Base-by-base conservation (phyloP, 2,888 invertebrate genomes). In the Arctia plantaginis region DNA sequence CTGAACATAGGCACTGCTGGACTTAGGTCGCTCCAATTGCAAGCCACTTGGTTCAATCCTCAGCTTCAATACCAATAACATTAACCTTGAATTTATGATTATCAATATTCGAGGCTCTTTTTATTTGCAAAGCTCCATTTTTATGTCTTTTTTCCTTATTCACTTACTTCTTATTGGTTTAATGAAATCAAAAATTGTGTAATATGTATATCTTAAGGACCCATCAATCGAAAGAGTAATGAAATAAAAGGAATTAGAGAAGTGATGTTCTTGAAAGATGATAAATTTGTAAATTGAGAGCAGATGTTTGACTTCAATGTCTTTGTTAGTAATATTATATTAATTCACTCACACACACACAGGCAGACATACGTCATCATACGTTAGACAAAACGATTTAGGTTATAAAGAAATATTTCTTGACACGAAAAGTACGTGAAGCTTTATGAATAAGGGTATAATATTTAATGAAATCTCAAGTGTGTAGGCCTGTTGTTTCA, bases 71-170 rank as follows among this genome's bases (percentile, higher is more conserved):
- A 51, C 51, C 23, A 30, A 68, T 68, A 33, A 68, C 51, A 23
- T 23, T 33, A 30, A 27, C 30, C 27, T 39, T 23, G 27, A 39
- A 62, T 70, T 67, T 33, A 47, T 39, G 66, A 59, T 62, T 70
- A 62, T 71, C 33, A 44, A 13, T 33, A 71, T 64, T 70, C 33
- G 44, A 44, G 64, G 41, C 70, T 70, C 64, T 64, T 44, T 51
- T 59, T 39, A 69, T 18, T 18, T 12, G 0, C 10, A 6, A 69
- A 69, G 35, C 35, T 69, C 51, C 44, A 67, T 30, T 69, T 51
- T 65, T 69, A 6, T 35, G 51, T 69, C 68, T n/a, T 23, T 51
- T 30, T 67, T 67, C 44, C 30, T 20, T 44, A 12, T 23, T 13
- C 23, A 55, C 30, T 69, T n/a, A 51, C 47, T n/a, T 12, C 7